These are phyloP conservation scores for Genyomyrus donnyi DNA, from an alignment of 2,113 vertebrate species.

Conservation along the genomic window DNA sequence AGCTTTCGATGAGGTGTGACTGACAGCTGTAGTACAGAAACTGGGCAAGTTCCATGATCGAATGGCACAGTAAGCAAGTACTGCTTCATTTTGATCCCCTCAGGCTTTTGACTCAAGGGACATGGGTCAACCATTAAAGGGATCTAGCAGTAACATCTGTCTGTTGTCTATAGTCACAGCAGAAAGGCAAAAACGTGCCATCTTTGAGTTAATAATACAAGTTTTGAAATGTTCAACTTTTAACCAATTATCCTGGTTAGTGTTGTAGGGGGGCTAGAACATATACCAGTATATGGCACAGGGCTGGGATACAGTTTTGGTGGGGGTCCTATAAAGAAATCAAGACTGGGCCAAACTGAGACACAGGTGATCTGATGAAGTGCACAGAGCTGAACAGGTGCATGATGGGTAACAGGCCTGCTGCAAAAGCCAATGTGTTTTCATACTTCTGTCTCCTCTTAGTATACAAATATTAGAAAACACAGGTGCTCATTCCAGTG, in stretches of 20 bases:
- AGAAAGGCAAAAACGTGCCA: too few relatives aligned
- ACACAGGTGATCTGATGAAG: background rate
- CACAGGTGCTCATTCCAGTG: background rate
- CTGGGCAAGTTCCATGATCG: too few relatives aligned
- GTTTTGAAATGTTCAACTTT: background rate
- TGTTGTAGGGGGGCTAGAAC: background rate
- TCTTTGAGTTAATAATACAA: background rate
- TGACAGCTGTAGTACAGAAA: too few relatives aligned
- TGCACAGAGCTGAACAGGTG: background rate
- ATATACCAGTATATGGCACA: background rate
- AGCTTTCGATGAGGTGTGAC: too few relatives aligned
- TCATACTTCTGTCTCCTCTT: background rate
- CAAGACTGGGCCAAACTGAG: background rate
- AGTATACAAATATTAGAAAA: background rate
- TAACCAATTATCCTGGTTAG: background rate
- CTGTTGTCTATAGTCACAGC: too few relatives aligned
- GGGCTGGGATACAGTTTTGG: background rate
- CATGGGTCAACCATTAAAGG: too few relatives aligned
- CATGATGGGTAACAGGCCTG: background rate
- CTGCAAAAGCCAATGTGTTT: background rate
- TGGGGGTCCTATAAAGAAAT: background rate
- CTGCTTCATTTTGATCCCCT: too few relatives aligned
- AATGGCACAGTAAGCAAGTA: too few relatives aligned
- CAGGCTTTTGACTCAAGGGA: too few relatives aligned
- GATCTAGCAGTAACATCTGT: too few relatives aligned